Evolutionary conservation across 35 echinoderm and acorn worm genomes (phyloP).

Genomic region (Anneissia japonica): DNA sequence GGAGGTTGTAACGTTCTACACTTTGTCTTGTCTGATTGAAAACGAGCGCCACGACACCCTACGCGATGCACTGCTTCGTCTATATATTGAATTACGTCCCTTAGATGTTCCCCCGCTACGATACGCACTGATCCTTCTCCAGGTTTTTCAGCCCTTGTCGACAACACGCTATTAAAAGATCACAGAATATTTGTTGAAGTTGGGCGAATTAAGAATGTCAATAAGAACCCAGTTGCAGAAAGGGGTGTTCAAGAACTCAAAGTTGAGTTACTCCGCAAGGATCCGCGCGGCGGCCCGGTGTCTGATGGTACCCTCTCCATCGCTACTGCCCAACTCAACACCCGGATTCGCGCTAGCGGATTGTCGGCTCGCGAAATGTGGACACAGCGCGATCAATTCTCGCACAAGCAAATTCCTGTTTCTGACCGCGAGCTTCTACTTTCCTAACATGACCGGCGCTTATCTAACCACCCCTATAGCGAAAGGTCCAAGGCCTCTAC

Average conservation of each 20-base stretch:
- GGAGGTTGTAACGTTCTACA: not conserved
- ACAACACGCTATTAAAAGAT: conserved; percentile 1
- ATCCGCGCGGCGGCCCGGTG: conserved; percentile 20
- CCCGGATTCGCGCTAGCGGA: conserved; percentile 30
- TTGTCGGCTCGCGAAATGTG: conserved; percentile 58
- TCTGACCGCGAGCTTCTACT: conserved; percentile 30
- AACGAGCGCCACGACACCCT: not conserved
- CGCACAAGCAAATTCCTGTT: conserved; percentile 44
- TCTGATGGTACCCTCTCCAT: conserved; percentile 22
- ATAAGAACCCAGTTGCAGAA: conserved; percentile 60
- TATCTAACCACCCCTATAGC: conserved; percentile 37
- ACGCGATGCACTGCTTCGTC: too few relatives aligned
- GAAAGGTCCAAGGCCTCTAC: conserved; percentile 14
- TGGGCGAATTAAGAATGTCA: conserved; percentile 44
- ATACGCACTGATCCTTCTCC: conserved; percentile 37
- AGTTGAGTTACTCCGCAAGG: conserved; percentile 31
- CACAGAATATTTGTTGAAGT: conserved; percentile 43
- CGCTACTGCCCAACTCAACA: conserved; percentile 35
- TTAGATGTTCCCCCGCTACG: conserved; percentile 41
- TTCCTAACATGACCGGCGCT: conserved; percentile 18
- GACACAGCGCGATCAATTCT: conserved; percentile 62
- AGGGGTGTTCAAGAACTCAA: conserved; percentile 60
- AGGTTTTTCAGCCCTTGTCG: conserved; percentile 5
- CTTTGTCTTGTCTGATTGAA: not conserved
- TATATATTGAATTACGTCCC: too few relatives aligned